Conservation (phyloP, 2,888 invertebrate species). For the Hemicrepidius hirtus region DNA sequence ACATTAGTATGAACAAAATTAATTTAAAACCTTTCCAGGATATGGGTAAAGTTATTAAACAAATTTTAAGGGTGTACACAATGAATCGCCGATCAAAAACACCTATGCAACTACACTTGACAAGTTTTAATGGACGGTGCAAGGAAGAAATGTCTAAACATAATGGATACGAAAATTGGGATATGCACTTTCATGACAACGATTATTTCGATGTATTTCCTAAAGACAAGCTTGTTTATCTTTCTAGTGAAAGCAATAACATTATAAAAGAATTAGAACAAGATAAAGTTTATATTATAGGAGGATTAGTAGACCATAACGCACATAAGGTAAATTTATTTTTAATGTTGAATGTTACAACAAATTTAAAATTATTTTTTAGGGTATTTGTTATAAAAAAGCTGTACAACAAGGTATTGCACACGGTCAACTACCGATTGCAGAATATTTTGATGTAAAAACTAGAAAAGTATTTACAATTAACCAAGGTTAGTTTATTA, state of each 20-base stretch:
- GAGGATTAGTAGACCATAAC: conserved; percentile 98
- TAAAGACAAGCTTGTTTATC: conserved; percentile 88
- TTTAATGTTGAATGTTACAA: background rate
- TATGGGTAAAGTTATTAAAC: conserved; percentile 91
- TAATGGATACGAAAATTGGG: conserved; percentile 94
- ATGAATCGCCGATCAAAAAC: conserved; percentile 87
- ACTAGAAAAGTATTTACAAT: conserved; percentile 95
- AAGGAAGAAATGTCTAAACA: conserved; percentile 85
- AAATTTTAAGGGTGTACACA: conserved; percentile 92
- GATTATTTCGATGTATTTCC: conserved; percentile 83
- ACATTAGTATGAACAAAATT: conserved; percentile 45
- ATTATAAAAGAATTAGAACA: conserved; percentile 84
- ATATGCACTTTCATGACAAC: conserved; percentile 84
- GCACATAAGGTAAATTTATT: conserved; percentile 83
- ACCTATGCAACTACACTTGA: conserved; percentile 89
- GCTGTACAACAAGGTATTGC: conserved; percentile 85
- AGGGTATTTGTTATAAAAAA: conserved; percentile 90
- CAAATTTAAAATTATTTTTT: conserved; percentile 60
- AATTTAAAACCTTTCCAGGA: conserved; percentile 73
- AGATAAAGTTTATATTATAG: conserved; percentile 92
- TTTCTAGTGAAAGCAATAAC: conserved; percentile 96
- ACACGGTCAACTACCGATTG: conserved; percentile 92
- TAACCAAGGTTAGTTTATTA: conserved; percentile 87
- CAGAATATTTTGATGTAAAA: conserved; percentile 92
- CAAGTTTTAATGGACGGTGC: conserved; percentile 85